These are phyloP conservation scores for Drosophila mercatorum DNA, from an alignment of 2,888 invertebrate genomes.

Conservation along the genomic window DNA sequence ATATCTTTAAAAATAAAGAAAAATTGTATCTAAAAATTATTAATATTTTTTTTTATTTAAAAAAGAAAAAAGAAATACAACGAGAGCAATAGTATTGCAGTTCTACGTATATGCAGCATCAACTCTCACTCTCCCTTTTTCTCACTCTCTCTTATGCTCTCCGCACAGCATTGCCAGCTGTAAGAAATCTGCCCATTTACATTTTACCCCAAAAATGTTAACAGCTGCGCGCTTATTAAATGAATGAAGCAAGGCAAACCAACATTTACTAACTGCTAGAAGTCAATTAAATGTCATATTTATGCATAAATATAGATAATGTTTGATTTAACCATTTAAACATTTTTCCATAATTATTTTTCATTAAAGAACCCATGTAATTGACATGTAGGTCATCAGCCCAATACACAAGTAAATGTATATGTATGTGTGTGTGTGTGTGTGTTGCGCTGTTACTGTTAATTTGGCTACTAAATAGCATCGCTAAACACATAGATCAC, in stretches of 20 bases:
- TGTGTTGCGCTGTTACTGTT: conserved; percentile 20
- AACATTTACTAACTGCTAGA: neutral
- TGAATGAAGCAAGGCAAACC: neutral
- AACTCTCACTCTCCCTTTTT: conserved; percentile 14
- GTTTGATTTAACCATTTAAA: neutral
- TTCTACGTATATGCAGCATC: conserved; percentile 10
- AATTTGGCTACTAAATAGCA: conserved; percentile 19
- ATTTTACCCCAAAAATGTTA: conserved; percentile 30
- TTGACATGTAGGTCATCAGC: conserved; percentile 47
- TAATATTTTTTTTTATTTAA: too few species aligned
- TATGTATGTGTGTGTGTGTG: neutral
- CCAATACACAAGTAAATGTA: neutral
- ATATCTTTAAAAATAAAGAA: neutral
- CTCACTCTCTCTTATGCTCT: conserved; percentile 8
- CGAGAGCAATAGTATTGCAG: conserved; percentile 22
- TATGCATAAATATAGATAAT: neutral
- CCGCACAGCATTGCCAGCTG: conserved; percentile 48
- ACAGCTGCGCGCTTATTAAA: conserved; percentile 13
- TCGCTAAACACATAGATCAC: conserved; percentile 25
- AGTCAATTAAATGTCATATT: neutral
- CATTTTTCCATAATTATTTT: neutral
- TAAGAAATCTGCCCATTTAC: conserved; percentile 29
- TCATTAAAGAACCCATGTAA: conserved; percentile 15
- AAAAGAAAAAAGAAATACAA: conserved; percentile 1
- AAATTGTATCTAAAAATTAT: neutral